phyloP scores from a whole-genome alignment of 2,797 vertebrate genomes.

The Galago senegalensis region DNA sequence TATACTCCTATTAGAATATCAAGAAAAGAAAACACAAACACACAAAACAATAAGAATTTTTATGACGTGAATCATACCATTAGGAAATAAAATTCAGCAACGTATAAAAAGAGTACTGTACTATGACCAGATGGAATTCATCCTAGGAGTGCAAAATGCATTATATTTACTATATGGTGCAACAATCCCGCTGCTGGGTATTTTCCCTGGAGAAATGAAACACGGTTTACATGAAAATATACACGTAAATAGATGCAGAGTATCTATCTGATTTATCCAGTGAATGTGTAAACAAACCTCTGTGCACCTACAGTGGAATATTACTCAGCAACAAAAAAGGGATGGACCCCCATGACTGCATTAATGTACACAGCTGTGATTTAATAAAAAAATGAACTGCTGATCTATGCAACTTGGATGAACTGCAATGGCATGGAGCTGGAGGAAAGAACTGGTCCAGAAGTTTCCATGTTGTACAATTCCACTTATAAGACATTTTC shows the following conservation, averaged over 20 bases:
- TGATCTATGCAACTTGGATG: background rate
- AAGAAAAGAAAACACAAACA: background rate
- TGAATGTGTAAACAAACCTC: background rate
- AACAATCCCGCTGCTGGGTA: background rate
- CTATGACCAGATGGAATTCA: too few species aligned
- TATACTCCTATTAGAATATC: background rate
- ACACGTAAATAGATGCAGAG: background rate
- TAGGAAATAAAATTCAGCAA: too few species aligned
- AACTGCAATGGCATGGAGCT: background rate
- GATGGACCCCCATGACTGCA: too few species aligned
- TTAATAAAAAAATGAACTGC: background rate
- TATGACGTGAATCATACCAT: background rate
- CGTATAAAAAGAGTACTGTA: too few species aligned
- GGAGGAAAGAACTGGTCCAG: background rate
- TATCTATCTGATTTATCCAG: background rate
- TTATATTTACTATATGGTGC: background rate
- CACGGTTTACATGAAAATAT: background rate
- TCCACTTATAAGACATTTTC: background rate
- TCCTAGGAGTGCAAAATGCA: too few species aligned
- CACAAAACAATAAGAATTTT: background rate
- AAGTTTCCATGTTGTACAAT: background rate
- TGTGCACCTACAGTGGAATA: background rate
- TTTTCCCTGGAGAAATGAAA: constrained; percentile 6
- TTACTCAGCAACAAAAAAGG: background rate
- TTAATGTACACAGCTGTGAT: too few species aligned